Evolutionary conservation across 2,888 invertebrate genomes (phyloP).

Genomic region (Mesorhabditis spiculigera): DNA sequence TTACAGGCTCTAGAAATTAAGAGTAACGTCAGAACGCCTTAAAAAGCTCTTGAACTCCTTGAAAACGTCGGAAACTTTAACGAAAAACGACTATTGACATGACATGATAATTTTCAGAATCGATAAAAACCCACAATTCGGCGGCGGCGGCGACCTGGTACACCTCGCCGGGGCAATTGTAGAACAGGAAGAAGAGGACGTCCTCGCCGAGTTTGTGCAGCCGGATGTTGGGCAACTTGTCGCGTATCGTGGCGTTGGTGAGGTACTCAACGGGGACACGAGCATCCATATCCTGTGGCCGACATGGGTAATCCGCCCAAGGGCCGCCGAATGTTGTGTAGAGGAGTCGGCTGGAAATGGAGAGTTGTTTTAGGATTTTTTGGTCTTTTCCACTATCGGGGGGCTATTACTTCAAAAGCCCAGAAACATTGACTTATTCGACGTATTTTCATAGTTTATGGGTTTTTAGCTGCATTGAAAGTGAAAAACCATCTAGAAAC

Average conservation of each 20-base stretch:
- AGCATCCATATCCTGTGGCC: conserved; percentile 84
- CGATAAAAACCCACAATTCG: conserved; percentile 43
- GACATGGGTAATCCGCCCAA: conserved; percentile 94
- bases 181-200: conserved; percentile 96
- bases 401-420: conserved; percentile 1
- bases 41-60: too few relatives aligned
- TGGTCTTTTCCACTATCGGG: neutral
- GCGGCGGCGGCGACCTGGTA: conserved; percentile 92
- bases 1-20: too few relatives aligned
- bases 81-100: too few relatives aligned
- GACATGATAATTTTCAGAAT: too few relatives aligned
- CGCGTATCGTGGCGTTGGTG: conserved; percentile 87
- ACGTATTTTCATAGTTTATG: too few relatives aligned
- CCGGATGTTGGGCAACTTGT: conserved; percentile 79
- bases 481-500: too few relatives aligned
- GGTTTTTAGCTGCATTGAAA: too few relatives aligned
- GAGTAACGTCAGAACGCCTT: too few relatives aligned
- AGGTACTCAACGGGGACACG: conserved; percentile 75
- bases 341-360: conserved; percentile 66
- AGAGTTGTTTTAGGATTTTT: conserved; percentile 61
- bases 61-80: neutral
- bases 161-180: conserved; percentile 96
- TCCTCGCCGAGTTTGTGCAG: conserved; percentile 86
- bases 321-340: conserved; percentile 98
- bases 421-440: too few relatives aligned